Conservation (phyloP, 2,797 vertebrate genomes). For the Steatocranus sp. region DNA sequence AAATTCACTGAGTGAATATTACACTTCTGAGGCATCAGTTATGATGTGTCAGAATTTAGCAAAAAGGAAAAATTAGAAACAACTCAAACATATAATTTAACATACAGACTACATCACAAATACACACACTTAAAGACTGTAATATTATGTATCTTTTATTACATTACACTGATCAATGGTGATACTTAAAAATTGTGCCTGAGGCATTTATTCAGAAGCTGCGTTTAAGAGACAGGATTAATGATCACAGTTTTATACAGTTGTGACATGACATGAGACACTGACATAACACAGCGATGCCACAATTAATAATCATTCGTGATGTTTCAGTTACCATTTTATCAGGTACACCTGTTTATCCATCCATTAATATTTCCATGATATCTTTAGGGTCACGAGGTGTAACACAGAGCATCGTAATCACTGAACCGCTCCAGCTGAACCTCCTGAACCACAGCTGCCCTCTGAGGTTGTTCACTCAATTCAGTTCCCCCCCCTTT, state of each 20-base stretch:
- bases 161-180: neutral
- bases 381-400: neutral
- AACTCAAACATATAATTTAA: neutral
- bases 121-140: neutral
- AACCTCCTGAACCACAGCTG: neutral
- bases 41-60: neutral
- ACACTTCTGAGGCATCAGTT: neutral
- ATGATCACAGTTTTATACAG: neutral
- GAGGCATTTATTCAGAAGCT: neutral
- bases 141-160: neutral
- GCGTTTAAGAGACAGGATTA: neutral
- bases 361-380: neutral
- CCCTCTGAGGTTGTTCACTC: neutral
- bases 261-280: neutral
- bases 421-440: neutral
- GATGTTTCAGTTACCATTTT: neutral
- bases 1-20: neutral
- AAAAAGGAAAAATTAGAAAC: neutral
- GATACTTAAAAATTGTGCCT: neutral
- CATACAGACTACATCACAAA: neutral
- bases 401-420: neutral
- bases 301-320: neutral
- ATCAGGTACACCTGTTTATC: neutral
- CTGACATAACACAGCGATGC: neutral
- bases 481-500: neutral